Evolutionary conservation across 1,140 invertebrate species (phyloP).

Genomic region (Caenorhabditis remanei): DNA sequence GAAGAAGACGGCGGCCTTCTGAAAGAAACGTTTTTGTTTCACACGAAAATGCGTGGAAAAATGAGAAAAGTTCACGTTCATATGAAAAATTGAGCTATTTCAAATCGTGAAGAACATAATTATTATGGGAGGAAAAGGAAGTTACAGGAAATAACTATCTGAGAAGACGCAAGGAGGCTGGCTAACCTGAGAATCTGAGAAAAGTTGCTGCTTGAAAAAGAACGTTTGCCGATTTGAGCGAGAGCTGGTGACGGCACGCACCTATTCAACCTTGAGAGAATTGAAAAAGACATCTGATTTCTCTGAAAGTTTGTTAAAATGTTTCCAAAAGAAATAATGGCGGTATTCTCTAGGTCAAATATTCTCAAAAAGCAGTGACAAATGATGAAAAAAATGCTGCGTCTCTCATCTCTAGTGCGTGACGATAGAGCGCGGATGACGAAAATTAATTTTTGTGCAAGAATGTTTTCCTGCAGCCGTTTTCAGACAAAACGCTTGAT

Average conservation of each 20-base stretch:
- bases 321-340: not conserved
- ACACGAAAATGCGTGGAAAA: not conserved
- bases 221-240: constrained; percentile 21
- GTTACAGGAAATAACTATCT: not conserved
- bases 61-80: not conserved
- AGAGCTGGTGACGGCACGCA: constrained; percentile 19
- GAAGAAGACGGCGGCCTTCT: not conserved
- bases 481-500: too few relatives aligned
- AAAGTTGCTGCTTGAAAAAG: constrained; percentile 12
- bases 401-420: not conserved
- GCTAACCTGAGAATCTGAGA: constrained; percentile 41
- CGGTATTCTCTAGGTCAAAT: not conserved
- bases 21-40: not conserved
- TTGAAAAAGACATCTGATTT: constrained; percentile 17
- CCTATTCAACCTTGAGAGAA: constrained; percentile 33
- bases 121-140: too few relatives aligned
- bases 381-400: constrained; percentile 43
- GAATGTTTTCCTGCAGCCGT: too few relatives aligned
- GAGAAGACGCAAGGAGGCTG: not conserved
- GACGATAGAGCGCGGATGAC: constrained; percentile 1
- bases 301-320: not conserved
- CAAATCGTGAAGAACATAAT: not conserved
- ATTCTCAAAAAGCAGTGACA: not conserved
- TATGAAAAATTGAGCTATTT: not conserved
- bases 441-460: too few relatives aligned